Percentiles rank a stretch among this genome's conserved stretches.
phyloP scores from a whole-genome alignment of 1,140 invertebrate species.

The Mizuhopecten yessoensis region DNA sequence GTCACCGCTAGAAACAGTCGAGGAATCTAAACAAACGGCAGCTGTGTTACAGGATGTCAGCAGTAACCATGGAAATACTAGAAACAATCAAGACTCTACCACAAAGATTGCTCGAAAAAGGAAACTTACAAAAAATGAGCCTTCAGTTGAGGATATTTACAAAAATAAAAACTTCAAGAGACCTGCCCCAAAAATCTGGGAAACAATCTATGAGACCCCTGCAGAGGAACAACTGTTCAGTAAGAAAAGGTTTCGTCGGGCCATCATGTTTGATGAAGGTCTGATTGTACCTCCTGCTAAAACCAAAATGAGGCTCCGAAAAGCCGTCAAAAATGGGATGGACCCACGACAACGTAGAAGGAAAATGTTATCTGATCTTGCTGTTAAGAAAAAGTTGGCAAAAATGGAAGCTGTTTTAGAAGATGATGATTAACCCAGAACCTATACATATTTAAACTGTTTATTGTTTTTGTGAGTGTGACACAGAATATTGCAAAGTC shows the following conservation, averaged over 20 bases:
- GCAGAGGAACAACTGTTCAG: background rate
- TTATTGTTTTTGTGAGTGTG: background rate
- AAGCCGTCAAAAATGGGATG: background rate
- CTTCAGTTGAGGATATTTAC: background rate
- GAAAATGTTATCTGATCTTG: background rate
- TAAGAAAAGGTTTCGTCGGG: background rate
- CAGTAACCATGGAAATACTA: background rate
- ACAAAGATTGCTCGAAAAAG: background rate
- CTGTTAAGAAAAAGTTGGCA: background rate
- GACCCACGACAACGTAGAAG: background rate
- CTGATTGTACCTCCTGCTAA: background rate
- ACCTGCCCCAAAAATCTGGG: slow-evolving; percentile 23
- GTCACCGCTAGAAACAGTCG: background rate
- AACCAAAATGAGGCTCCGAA: background rate
- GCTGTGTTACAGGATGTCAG: slow-evolving; percentile 9
- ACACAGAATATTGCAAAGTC: too few species aligned
- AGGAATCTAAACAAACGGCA: background rate
- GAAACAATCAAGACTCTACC: background rate
- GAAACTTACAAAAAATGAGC: background rate
- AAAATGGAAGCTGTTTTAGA: background rate
- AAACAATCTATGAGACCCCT: background rate
- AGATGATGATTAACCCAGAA: background rate
- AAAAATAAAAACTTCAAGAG: slow-evolving; percentile 4
- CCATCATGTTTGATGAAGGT: background rate
- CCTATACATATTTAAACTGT: background rate